phyloP scores from a whole-genome alignment of 2,797 vertebrate genomes.

The Enteromius paludinosus region DNA sequence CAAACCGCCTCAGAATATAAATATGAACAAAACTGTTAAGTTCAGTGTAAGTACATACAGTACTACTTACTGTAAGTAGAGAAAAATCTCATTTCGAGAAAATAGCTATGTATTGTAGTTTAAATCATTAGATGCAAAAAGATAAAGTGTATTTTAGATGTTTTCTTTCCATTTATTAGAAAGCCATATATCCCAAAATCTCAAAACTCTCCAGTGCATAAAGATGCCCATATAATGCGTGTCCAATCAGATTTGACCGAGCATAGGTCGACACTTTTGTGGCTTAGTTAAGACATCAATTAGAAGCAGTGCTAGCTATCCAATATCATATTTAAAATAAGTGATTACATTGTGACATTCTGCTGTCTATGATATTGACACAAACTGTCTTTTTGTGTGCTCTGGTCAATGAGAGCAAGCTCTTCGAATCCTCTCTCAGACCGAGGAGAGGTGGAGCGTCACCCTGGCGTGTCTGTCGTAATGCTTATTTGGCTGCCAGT shows the following conservation, averaged over 20 bases:
- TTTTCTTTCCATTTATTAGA: background rate
- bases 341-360: background rate
- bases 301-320: background rate
- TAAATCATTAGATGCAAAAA: background rate
- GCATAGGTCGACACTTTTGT: background rate
- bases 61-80: background rate
- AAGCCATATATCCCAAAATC: background rate
- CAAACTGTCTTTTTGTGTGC: background rate
- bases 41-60: background rate
- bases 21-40: background rate
- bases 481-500: constrained; percentile 57
- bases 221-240: background rate
- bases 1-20: background rate
- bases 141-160: background rate
- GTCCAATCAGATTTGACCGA: background rate
- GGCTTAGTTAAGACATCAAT: background rate
- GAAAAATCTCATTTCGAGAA: background rate
- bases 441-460: constrained; percentile 23
- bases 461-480: background rate
- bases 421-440: background rate
- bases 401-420: background rate
- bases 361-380: constrained; percentile 26
- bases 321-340: background rate
- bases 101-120: background rate
- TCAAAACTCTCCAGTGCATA: background rate